Conservation (phyloP, 2,113 vertebrate species). For the Myiopsitta monachus region DNA sequence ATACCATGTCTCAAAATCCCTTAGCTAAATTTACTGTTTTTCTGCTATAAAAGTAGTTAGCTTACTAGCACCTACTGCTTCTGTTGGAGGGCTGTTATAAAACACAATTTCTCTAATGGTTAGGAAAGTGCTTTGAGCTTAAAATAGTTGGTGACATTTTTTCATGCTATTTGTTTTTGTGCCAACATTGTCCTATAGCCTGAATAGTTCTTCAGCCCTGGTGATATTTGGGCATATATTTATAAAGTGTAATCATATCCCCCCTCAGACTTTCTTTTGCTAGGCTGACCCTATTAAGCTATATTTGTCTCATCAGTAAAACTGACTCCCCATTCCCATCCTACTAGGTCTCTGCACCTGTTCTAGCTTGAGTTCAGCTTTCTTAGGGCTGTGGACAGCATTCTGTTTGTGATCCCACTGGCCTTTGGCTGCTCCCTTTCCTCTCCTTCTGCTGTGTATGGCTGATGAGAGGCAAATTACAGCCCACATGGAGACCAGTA, state of each 20-base stretch:
- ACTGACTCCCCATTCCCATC: background rate
- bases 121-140: background rate
- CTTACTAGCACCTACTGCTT: background rate
- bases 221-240: conserved; percentile 9
- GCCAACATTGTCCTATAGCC: background rate
- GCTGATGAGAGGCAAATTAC: background rate
- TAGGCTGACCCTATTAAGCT: background rate
- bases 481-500: too few species aligned
- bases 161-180: background rate
- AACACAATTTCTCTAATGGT: background rate
- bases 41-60: background rate
- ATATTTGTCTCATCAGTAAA: conserved; percentile 21
- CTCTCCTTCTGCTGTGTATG: background rate
- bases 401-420: background rate
- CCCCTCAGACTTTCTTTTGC: background rate
- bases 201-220: background rate
- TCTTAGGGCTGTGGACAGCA: background rate
- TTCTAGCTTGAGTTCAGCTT: background rate
- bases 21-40: background rate
- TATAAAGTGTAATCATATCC: background rate
- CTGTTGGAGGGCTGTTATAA: background rate
- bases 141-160: background rate
- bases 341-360: conserved; percentile 27
- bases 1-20: background rate
- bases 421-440: background rate